These are phyloP conservation scores for Elanoides forficatus DNA, from an alignment of 2,113 vertebrate species.

Conservation along the genomic window DNA sequence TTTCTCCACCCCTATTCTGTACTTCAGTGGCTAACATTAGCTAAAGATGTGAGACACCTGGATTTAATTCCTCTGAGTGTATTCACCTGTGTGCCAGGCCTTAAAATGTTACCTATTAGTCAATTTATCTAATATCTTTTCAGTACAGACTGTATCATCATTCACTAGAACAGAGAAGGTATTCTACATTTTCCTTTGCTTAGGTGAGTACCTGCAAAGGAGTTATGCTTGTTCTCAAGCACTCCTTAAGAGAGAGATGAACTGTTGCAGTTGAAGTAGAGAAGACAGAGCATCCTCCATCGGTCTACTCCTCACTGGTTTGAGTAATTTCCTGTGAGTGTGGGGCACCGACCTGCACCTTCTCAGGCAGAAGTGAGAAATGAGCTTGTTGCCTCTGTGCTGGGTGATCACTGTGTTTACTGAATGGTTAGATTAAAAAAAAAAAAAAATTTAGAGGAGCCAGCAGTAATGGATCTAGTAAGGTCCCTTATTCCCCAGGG, in stretches of 20 bases:
- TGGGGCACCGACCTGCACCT: not conserved
- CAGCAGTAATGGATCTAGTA: rapidly evolving
- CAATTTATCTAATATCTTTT: not conserved
- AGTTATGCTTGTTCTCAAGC: not conserved
- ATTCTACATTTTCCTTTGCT: not conserved
- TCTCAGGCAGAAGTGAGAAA: not conserved
- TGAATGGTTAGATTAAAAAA: not conserved
- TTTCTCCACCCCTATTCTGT: not conserved
- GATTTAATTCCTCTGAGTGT: not conserved
- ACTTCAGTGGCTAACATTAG: not conserved
- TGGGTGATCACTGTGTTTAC: not conserved
- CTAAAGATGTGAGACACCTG: not conserved
- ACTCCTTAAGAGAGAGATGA: not conserved
- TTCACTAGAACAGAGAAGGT: not conserved
- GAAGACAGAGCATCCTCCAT: not conserved
- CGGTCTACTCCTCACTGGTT: not conserved
- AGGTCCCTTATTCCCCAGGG: not conserved
- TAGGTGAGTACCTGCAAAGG: not conserved
- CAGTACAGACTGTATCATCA: not conserved
- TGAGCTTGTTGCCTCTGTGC: not conserved
- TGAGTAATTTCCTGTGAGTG: not conserved
- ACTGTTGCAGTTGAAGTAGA: not conserved
- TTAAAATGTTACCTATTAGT: not conserved
- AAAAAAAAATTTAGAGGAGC: not conserved
- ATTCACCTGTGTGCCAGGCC: not conserved